Percentiles rank a stretch among this genome's conserved stretches.
Conservation (phyloP, 2,888 invertebrate genomes). For the Lycia hirtaria region DNA sequence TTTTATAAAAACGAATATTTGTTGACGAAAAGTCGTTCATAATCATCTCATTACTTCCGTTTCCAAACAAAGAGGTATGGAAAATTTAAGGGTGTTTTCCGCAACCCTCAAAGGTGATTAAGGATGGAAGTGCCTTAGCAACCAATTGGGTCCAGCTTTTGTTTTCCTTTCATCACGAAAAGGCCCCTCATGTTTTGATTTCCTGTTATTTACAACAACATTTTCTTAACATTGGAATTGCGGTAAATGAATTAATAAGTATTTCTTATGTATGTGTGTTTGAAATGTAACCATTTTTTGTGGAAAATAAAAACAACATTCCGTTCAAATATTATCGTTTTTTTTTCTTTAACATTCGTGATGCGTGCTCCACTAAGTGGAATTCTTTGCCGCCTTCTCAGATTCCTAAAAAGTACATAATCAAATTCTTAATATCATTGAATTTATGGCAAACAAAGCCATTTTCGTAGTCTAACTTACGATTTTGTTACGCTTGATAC, state of each 20-base stretch:
- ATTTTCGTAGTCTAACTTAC: no score
- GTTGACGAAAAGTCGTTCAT: slow-evolving; percentile 22
- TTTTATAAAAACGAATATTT: no score
- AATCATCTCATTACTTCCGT: slow-evolving; percentile 33
- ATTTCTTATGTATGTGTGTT: background rate
- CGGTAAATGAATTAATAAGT: background rate
- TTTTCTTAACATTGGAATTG: background rate
- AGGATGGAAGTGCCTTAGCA: slow-evolving; percentile 18
- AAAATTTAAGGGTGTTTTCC: slow-evolving; percentile 32
- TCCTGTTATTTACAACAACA: slow-evolving; percentile 18
- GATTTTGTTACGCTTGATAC: no score
- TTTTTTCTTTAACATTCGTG: no score
- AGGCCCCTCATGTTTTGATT: slow-evolving; percentile 26
- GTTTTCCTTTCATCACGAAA: slow-evolving; percentile 32
- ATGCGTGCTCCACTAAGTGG: no score
- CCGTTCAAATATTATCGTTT: no score
- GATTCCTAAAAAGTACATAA: no score
- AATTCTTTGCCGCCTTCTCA: no score
- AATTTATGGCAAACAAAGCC: no score
- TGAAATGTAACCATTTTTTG: background rate
- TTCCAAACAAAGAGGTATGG: slow-evolving; percentile 24
- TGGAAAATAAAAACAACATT: no score
- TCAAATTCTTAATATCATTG: no score
- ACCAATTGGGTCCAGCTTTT: slow-evolving; percentile 30
- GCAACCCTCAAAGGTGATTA: slow-evolving; percentile 22